Evolutionary conservation across 2,797 vertebrate species (phyloP), one percentile per base, ranked within the genome.

Genomic region (Pangasius krempfi): DNA sequence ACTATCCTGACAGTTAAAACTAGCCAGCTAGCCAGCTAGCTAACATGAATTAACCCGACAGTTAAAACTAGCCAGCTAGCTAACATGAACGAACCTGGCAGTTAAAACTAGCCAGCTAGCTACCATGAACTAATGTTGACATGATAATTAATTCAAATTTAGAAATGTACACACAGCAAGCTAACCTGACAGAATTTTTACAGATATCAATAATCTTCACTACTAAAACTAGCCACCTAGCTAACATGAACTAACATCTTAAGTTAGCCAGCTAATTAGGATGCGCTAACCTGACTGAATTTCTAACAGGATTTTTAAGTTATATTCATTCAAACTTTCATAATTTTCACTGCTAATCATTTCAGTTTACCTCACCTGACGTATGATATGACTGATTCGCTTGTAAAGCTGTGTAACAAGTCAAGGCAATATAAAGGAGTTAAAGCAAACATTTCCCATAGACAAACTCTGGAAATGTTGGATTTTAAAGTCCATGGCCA

Each of bases 401-500:
- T 14, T 13, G 52, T 82, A 58, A 33, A 40, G 54, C 52, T 66
- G 81, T 62, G 81, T 47, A 47, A 84, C 64, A 70, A 37, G 83
- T 85, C 83, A 56, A 85, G 30, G 73, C n/a, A 47, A 50, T 6
- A 25, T 79, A 76, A 62, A 62, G 16, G 0, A 50, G 37, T 62
- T 44, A 64, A 54, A 79, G 58, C 7, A 52, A 86, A 87, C 33
- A 64, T 64, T 87, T 66, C 58, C n/a, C 50, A 44, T 40, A 54
- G n/a, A 20, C 10, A 87, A 81, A 44, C 47, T n/a, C 14, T 30
- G 27, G 13, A 82, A 58, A 33, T 27, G 40, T 52, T 78, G 44
- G n/a, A 27, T 76, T 64, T 78, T 78, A 52, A 79, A 86, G 79
- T 75, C 16, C 66, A 82, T 37, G 56, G n/a, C 25, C 40, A 33